Evolutionary conservation across 2,797 vertebrate species (phyloP).

Genomic region (Parambassis ranga): DNA sequence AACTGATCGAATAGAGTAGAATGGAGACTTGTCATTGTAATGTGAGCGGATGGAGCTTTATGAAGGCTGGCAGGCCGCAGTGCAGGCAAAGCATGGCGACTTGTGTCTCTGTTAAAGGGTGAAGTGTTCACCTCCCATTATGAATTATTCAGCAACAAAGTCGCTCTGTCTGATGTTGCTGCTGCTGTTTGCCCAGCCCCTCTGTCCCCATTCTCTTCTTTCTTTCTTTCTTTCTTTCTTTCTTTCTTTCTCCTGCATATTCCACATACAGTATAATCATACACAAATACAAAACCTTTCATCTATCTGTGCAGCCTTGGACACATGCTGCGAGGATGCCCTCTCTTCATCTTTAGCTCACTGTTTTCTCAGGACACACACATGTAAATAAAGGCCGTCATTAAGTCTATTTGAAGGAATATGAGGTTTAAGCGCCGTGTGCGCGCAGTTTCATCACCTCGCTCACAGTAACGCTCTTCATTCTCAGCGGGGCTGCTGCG

Average conservation of each 20-base stretch:
- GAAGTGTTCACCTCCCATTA: conserved; percentile 82
- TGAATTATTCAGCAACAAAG: conserved; percentile 82
- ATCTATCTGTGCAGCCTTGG: not conserved
- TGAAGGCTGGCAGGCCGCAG: conserved; percentile 68
- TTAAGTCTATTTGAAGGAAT: not conserved
- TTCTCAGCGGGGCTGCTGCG: conserved; percentile 61
- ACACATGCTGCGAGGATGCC: conserved; percentile 11
- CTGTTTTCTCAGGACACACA: conserved; percentile 6
- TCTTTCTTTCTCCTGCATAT: not conserved
- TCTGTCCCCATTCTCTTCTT: conserved; percentile 63
- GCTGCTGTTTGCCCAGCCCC: conserved; percentile 62
- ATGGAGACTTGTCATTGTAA: too few species aligned
- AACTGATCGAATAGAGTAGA: not conserved
- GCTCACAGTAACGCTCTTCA: conserved; percentile 52
- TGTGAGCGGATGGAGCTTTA: too few species aligned
- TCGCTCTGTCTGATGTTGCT: conserved; percentile 76
- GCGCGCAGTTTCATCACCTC: conserved; percentile 55
- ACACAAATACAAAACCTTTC: not conserved
- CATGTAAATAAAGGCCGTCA: not conserved
- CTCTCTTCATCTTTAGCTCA: conserved; percentile 5
- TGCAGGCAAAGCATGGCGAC: conserved; percentile 70
- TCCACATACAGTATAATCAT: not conserved
- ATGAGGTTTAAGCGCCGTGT: not conserved
- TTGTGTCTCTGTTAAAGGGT: conserved; percentile 80
- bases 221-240: not conserved